phyloP scores from a whole-genome alignment of 2,113 vertebrate species.

The Empidonax traillii region DNA sequence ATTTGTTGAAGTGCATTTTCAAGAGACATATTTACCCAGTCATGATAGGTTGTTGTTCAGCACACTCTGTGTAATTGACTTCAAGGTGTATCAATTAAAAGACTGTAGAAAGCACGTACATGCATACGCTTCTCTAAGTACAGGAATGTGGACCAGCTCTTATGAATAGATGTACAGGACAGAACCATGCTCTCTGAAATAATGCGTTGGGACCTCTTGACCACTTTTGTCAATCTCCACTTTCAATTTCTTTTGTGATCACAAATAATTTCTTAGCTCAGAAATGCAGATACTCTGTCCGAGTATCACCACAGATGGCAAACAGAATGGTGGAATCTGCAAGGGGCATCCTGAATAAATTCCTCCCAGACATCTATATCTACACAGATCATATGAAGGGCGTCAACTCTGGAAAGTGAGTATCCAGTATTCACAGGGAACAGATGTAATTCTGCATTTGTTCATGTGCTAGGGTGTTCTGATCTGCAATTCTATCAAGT shows the following conservation, averaged over 20 bases:
- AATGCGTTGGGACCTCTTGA: not conserved
- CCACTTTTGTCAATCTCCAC: not conserved
- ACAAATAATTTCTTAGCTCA: conserved; percentile 62
- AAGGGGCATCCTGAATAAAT: conserved; percentile 89
- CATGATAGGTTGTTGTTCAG: not conserved
- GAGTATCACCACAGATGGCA: conserved; percentile 96
- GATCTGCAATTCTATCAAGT: not conserved
- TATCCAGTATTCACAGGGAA: conserved; percentile 17
- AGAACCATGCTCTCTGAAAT: not conserved
- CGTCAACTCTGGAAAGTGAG: conserved; percentile 90
- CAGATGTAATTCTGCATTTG: not conserved
- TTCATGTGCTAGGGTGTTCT: not conserved
- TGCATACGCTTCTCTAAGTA: not conserved
- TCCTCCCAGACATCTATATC: conserved; percentile 96
- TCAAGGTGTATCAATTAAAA: not conserved
- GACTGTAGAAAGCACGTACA: not conserved
- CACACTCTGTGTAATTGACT: not conserved
- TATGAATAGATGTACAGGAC: not conserved
- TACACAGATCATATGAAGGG: conserved; percentile 97
- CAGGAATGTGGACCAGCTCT: not conserved
- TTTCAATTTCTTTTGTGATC: not conserved
- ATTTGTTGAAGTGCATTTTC: not conserved
- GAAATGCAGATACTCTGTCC: conserved; percentile 83
- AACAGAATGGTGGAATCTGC: conserved; percentile 95
- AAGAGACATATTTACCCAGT: not conserved